Conservation (phyloP, 1,140 invertebrate genomes). For the Dinoponera quadriceps region DNA sequence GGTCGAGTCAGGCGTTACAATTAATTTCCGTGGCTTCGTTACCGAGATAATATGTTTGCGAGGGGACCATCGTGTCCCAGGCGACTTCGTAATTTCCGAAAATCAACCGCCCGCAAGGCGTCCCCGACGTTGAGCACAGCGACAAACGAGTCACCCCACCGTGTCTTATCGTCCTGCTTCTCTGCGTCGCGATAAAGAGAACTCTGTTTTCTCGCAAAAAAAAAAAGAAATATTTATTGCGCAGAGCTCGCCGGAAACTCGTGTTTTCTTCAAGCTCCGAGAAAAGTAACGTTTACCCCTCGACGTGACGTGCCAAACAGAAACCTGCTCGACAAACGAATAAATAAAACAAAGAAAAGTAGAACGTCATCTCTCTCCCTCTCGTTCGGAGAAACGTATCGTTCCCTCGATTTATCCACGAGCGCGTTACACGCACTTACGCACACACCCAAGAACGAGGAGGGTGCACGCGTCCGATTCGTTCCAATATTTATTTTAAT, state of each 20-base stretch:
- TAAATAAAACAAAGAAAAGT: too few relatives aligned
- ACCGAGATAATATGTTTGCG: conserved; percentile 50
- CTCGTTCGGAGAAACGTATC: background rate
- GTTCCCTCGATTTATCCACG: background rate
- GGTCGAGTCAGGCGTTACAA: conserved; percentile 50
- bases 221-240: background rate
- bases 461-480: background rate
- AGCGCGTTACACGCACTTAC: background rate
- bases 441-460: background rate
- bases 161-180: background rate
- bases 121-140: background rate
- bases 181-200: background rate
- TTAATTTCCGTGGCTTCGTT: conserved; percentile 50
- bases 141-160: conserved; percentile 23
- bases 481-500: conserved; percentile 60
- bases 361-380: too few relatives aligned
- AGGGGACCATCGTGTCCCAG: conserved; percentile 7
- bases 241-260: background rate
- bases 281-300: too few relatives aligned
- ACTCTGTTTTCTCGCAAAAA: background rate
- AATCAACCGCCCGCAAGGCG: conserved; percentile 38
- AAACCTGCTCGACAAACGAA: too few relatives aligned
- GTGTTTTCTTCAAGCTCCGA: background rate
- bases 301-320: too few relatives aligned
- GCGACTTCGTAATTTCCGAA: conserved; percentile 41